These are phyloP conservation scores for Temnothorax curvispinosus DNA, from an alignment of 1,140 invertebrate species.

Conservation along the genomic window DNA sequence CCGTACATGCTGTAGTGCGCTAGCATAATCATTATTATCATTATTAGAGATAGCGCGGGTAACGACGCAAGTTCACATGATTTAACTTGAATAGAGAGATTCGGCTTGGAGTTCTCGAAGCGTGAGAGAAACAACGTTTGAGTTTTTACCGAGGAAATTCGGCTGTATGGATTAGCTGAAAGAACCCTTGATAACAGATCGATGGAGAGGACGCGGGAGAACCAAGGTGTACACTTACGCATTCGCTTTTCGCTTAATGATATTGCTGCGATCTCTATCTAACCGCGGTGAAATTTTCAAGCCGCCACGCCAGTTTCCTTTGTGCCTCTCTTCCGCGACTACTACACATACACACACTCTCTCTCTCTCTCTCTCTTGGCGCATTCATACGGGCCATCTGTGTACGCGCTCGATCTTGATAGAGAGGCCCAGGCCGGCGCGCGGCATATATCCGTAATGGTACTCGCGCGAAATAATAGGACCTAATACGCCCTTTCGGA, in stretches of 20 bases:
- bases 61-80: constrained; percentile 4
- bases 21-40: not conserved
- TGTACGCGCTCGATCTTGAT: constrained; percentile 57
- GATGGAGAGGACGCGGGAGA: not conserved
- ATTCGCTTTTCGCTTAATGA: constrained; percentile 35
- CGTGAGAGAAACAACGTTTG: not conserved
- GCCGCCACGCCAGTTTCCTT: constrained; percentile 12
- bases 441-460: constrained; percentile 52
- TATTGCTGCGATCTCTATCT: constrained; percentile 48
- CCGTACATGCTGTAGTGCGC: too few relatives aligned
- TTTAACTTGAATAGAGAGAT: not conserved
- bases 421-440: constrained; percentile 34
- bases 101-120: not conserved
- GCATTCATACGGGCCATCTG: constrained; percentile 58
- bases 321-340: constrained; percentile 35
- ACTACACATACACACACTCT: not conserved
- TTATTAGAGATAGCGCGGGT: not conserved
- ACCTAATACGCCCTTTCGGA: constrained; percentile 57
- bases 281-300: constrained; percentile 49
- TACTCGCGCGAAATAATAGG: constrained; percentile 62
- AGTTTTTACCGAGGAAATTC: not conserved
- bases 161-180: not conserved
- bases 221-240: not conserved
- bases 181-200: constrained; percentile 18
- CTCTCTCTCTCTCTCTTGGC: not conserved